Base-by-base conservation (phyloP, 2,888 invertebrate genomes). In the Drosophila rellima region DNA sequence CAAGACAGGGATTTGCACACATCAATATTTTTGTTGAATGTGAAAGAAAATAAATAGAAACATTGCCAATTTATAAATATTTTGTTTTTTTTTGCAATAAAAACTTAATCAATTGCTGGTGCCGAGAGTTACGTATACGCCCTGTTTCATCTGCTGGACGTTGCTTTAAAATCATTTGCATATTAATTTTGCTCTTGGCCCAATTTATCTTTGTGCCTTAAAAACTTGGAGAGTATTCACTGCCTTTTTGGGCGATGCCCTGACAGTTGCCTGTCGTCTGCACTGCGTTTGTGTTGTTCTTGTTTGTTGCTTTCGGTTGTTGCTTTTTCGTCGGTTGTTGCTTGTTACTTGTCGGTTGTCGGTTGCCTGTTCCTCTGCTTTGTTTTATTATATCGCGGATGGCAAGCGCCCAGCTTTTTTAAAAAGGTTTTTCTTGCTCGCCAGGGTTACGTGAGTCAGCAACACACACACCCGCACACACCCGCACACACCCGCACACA, bases 371-470 rank as follows among this genome's bases (percentile, higher is more conserved):
- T 52, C 35, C 54, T 60, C 35, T 62, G 66, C 60, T 83, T 78
- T 82, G 78, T 81, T 88, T 85, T 80, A 85, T 85, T 83, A 83
- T 83, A 73, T 79, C 70, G 79, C 81, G 88, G 86, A 85, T 82
- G 86, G 68, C 57, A 63, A 69, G 74, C 70, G 63, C 54, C 54
- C 78, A 78, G 78, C 81, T 78, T 83, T 80, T 80, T 75, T 88
- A 85, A 88, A 85, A 85, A 85, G 84, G 84, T 85, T 85, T 85
- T 88, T 71, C 84, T 85, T 85, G 84, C 84, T 84, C 55, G 69
- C 64, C 74, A 20, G 51, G 57, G 71, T 80, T 85, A 79, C 84
- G 82, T 82, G 87, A 72, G 77, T 62, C 59, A 44, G 74, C 62
- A 59, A 33, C 67, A 73, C 42, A 50, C 48, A 65, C 47, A 40